Percentiles rank a stretch among this genome's conserved stretches.
phyloP scores from a whole-genome alignment of 2,888 invertebrate species.

The Zygothrica quintamaculata region DNA sequence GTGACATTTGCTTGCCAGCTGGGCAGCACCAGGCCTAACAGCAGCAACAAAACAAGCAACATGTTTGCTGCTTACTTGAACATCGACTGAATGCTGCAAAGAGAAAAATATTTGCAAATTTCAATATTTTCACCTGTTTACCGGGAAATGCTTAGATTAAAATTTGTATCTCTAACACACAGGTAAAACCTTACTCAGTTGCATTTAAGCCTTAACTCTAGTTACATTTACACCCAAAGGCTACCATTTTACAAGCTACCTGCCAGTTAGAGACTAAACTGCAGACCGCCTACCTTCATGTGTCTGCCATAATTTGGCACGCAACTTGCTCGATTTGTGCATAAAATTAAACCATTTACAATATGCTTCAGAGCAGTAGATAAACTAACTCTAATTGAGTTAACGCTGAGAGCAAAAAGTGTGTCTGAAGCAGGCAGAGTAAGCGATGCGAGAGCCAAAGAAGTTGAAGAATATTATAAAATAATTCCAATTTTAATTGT shows the following conservation, averaged over 20 bases:
- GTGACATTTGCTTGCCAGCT: conserved; percentile 51
- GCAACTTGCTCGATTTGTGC: conserved; percentile 52
- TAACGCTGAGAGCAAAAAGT: conserved; percentile 8
- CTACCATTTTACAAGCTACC: conserved; percentile 32
- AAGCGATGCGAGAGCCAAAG: too few species aligned
- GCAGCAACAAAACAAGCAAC: conserved; percentile 44
- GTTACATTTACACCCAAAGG: conserved; percentile 30
- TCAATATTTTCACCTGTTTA: conserved; percentile 30
- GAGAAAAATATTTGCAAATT: background rate
- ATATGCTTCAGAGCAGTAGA: conserved; percentile 30
- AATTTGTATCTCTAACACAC: conserved; percentile 32
- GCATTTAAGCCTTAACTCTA: background rate
- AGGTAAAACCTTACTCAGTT: conserved; percentile 33
- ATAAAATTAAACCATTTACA: conserved; percentile 60
- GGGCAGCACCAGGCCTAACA: conserved; percentile 23
- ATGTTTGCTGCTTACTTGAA: conserved; percentile 35
- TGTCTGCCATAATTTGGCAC: conserved; percentile 44
- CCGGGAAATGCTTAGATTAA: background rate
- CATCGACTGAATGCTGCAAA: conserved; percentile 47
- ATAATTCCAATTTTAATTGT: too few species aligned
- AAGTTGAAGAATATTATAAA: too few species aligned
- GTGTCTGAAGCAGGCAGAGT: conserved; percentile 28
- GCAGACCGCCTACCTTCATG: conserved; percentile 3
- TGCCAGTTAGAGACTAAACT: conserved; percentile 6
- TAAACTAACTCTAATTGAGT: conserved; percentile 48